Evolutionary conservation across 2,888 invertebrate species (phyloP), one percentile per base, ranked within the genome.

Genomic region (Caprella mutica): DNA sequence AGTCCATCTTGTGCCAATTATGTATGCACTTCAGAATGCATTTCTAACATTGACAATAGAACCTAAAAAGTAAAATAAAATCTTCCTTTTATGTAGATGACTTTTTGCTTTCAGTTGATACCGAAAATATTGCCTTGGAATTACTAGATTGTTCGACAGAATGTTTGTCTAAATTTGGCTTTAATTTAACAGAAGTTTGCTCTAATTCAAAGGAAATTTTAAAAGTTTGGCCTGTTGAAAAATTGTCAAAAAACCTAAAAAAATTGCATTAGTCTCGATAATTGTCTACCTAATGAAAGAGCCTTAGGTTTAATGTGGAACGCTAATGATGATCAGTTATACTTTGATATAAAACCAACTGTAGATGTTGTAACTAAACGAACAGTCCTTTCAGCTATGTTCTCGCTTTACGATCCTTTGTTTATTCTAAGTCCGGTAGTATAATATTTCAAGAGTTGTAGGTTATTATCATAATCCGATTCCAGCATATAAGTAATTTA

Each of bases 1-100:
- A 24, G 24, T 2, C 43, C 19, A 6, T 24, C 24, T 3, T 23
- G 23, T 1, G 51, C 51, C 3, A 54, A 54, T 44, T 39, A 19
- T 6, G 39, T 54, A 44, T 46, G 54, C 54, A 4, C 27, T 54
- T n/a, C n/a, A n/a, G n/a, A n/a, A n/a, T n/a, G n/a, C n/a, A n/a
- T n/a, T n/a, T n/a, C n/a, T n/a, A n/a, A n/a, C n/a, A n/a, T n/a
- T n/a, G n/a, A n/a, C n/a, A n/a, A n/a, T n/a, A n/a, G n/a, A n/a
- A n/a, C n/a, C n/a, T n/a, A n/a, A n/a, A n/a, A n/a, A n/a, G n/a
- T n/a, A n/a, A n/a, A n/a, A n/a, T n/a, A n/a, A n/a, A n/a, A n/a
- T n/a, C n/a, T n/a, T n/a, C n/a, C n/a, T 54, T 54, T 44, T 54
- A 54, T 19, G 54, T 54, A 1, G 54, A 54, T 19, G 54, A 54